Conservation (phyloP, 2,797 vertebrate genomes). For the Cossypha heuglini region DNA sequence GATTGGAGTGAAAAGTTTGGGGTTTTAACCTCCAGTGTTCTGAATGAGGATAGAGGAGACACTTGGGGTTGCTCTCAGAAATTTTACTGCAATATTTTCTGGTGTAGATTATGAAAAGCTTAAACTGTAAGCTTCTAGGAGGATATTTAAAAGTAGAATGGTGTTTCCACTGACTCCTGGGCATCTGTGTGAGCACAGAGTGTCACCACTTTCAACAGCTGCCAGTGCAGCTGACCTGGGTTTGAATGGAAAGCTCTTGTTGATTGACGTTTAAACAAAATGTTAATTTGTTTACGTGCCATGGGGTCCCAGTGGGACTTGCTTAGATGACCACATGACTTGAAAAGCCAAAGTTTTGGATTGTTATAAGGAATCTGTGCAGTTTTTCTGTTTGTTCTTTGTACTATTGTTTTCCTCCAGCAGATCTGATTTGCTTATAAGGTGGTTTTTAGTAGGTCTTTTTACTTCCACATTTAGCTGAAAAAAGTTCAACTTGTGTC, state of each 20-base stretch:
- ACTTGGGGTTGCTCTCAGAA: not conserved
- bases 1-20: not conserved
- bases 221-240: not conserved
- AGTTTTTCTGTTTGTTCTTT: not conserved
- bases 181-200: not conserved
- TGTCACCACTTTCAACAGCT: not conserved
- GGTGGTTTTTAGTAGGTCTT: not conserved
- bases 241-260: not conserved
- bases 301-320: not conserved
- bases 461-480: not conserved
- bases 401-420: not conserved
- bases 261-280: not conserved
- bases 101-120: not conserved
- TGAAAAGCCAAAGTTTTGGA: not conserved
- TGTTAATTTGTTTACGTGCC: not conserved
- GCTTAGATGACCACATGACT: not conserved
- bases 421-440: not conserved
- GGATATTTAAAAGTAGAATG: not conserved
- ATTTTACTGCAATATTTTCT: not conserved
- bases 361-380: not conserved
- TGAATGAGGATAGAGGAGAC: not conserved
- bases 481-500: not conserved
- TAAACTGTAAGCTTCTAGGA: not conserved
- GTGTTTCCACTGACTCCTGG: not conserved
- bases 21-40: not conserved